phyloP scores from a whole-genome alignment of 2,113 vertebrate genomes.

The Choloepus hoffmanni region DNA sequence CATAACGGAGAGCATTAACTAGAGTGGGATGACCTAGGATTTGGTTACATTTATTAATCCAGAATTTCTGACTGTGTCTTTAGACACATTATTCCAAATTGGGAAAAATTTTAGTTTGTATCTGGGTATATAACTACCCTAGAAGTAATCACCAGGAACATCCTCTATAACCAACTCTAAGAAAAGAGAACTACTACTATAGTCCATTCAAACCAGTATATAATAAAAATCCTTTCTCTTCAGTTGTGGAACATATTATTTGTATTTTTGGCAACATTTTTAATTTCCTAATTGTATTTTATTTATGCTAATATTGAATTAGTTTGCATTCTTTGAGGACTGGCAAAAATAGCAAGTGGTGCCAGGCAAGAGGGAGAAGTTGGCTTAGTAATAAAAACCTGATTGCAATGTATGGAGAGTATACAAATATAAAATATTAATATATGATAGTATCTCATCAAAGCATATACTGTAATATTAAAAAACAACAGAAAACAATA shows the following conservation, averaged over 20 bases:
- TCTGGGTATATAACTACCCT: not conserved
- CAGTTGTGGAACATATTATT: slow-evolving; percentile 52
- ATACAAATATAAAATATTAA: slow-evolving; percentile 19
- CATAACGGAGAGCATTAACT: not conserved
- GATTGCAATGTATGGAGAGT: not conserved
- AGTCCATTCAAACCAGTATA: slow-evolving; percentile 11
- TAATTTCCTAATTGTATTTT: slow-evolving; percentile 70
- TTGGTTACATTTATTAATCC: slow-evolving; percentile 6
- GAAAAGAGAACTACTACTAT: not conserved
- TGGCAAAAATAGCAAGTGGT: slow-evolving; percentile 46
- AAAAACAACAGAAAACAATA: slow-evolving; percentile 37
- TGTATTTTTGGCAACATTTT: slow-evolving; percentile 64
- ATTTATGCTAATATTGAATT: slow-evolving; percentile 71
- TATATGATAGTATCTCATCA: not conserved
- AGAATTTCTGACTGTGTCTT: slow-evolving; percentile 10
- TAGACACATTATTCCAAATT: slow-evolving; percentile 5
- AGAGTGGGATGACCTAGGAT: not conserved
- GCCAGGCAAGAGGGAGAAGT: slow-evolving; percentile 33
- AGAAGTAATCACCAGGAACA: slow-evolving; percentile 5
- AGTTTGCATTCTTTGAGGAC: slow-evolving; percentile 66
- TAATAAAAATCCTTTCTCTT: slow-evolving; percentile 50
- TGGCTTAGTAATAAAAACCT: slow-evolving; percentile 40
- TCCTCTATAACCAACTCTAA: slow-evolving; percentile 5
- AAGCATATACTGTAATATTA: not conserved
- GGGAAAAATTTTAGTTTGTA: not conserved